Evolutionary conservation across 2,113 vertebrate genomes (phyloP).

Genomic region (Gopherus flavomarginatus): DNA sequence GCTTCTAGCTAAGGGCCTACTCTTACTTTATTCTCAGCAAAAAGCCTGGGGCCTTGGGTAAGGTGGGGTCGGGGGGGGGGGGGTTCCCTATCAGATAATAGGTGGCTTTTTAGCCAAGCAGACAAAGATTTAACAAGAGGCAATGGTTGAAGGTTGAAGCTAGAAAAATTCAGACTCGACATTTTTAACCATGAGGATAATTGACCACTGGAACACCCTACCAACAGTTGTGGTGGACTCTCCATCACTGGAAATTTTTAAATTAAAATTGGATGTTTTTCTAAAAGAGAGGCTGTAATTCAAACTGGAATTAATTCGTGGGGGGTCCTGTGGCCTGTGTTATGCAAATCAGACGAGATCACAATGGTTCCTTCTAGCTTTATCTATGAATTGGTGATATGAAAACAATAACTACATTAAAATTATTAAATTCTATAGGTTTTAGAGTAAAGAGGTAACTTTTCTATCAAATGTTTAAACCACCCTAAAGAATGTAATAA

Average conservation of each 20-base stretch:
- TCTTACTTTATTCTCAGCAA: no score
- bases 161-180: neutral
- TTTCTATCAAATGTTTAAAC: neutral
- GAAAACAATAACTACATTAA: neutral
- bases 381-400: neutral
- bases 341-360: neutral
- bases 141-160: neutral
- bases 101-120: neutral
- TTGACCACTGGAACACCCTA: neutral
- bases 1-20: no score
- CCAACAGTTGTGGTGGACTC: neutral
- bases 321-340: neutral
- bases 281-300: neutral
- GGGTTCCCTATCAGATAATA: no score
- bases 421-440: neutral
- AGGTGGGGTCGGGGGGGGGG: no score
- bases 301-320: neutral
- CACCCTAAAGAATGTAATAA: neutral
- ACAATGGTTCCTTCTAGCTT: neutral
- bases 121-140: neutral
- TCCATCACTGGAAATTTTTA: neutral
- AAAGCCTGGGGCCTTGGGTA: no score
- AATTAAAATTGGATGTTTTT: neutral
- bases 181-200: neutral
- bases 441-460: neutral